A percentile compares a stretch with the other conserved stretches of the same genome.
Evolutionary conservation across 2,888 invertebrate genomes (phyloP).

Genomic region (Ophion ventricosus): DNA sequence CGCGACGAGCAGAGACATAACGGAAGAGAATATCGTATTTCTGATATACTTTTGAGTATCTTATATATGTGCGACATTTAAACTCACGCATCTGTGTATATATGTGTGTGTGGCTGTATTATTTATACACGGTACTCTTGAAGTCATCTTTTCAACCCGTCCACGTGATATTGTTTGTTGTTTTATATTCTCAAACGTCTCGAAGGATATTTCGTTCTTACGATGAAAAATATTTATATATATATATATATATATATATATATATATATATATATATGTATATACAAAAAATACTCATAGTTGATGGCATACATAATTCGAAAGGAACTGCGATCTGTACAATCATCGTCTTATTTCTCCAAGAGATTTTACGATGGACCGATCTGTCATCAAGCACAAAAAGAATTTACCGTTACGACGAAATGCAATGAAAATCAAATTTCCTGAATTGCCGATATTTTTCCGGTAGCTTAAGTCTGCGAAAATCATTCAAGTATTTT

Average conservation of each 20-base stretch:
- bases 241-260: background rate
- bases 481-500: background rate
- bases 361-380: constrained; percentile 6
- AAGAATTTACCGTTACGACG: background rate
- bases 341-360: background rate
- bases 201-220: constrained; percentile 4
- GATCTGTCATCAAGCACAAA: background rate
- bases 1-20: constrained; percentile 59
- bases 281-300: background rate
- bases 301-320: background rate
- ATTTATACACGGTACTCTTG: constrained; percentile 29
- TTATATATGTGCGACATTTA: constrained; percentile 5
- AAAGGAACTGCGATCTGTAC: background rate
- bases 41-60: constrained; percentile 54
- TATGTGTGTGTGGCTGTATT: background rate
- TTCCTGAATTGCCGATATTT: background rate
- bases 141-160: constrained; percentile 45
- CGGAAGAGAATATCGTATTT: constrained; percentile 52
- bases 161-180: constrained; percentile 52
- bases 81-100: constrained; percentile 9
- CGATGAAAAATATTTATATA: constrained; percentile 11
- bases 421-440: background rate
- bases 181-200: constrained; percentile 29
- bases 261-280: background rate
- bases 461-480: background rate